These are phyloP conservation scores for Acanthoscelides obtectus DNA, from an alignment of 2,888 invertebrate genomes.

Conservation along the genomic window DNA sequence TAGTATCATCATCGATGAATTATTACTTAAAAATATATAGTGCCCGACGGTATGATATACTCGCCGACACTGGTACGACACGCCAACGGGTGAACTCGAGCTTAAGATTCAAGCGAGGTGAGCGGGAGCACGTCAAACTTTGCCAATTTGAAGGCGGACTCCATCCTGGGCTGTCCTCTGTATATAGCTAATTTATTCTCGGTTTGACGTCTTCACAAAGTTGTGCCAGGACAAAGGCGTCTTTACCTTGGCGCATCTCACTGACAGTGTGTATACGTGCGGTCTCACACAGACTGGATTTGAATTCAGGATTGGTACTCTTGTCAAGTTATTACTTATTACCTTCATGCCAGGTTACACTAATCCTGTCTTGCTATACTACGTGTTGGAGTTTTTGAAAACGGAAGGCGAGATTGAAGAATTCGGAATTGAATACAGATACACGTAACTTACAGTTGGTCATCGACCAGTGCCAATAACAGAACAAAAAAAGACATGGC, in stretches of 20 bases:
- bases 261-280: neutral
- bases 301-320: neutral
- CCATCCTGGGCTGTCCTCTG: neutral
- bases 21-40: too few species aligned
- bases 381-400: too few species aligned
- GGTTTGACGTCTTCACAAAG: neutral
- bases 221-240: neutral
- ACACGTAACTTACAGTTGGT: too few species aligned
- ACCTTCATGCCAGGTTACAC: too few species aligned
- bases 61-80: neutral
- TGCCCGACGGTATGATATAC: neutral
- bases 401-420: too few species aligned
- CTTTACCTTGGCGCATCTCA: neutral
- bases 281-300: neutral
- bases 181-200: neutral
- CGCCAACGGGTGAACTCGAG: neutral
- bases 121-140: slow-evolving; percentile 12
- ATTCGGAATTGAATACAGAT: too few species aligned
- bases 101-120: slow-evolving; percentile 13
- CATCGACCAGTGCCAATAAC: too few species aligned
- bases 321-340: too few species aligned
- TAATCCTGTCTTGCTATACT: too few species aligned
- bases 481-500: too few species aligned
- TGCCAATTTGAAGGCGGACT: slow-evolving; percentile 11
- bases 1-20: too few species aligned